Conservation (phyloP, 2,797 vertebrate genomes). For the Amphiprion clarkii region DNA sequence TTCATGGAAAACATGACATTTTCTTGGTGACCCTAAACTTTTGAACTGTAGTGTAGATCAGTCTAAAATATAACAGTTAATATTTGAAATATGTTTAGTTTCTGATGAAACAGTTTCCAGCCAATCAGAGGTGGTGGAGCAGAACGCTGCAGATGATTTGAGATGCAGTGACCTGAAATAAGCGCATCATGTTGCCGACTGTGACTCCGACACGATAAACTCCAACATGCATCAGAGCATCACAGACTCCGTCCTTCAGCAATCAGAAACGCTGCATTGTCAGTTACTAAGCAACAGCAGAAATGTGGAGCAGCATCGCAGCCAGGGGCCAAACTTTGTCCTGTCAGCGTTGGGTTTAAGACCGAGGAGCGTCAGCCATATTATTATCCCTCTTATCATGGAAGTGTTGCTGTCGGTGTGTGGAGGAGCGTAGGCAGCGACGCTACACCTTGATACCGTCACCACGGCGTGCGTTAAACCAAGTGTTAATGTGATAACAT, state of each 20-base stretch:
- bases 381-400: conserved; percentile 53
- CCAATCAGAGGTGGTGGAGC: no score
- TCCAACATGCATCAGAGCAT: conserved; percentile 15
- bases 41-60: no score
- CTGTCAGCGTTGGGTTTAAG: conserved; percentile 19
- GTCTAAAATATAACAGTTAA: no score
- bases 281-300: conserved; percentile 71
- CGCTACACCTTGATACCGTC: conserved; percentile 34
- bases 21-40: no score
- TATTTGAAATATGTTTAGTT: no score
- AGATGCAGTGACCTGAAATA: background rate
- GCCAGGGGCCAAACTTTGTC: conserved; percentile 48
- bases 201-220: background rate
- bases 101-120: no score
- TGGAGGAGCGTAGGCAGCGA: conserved; percentile 39
- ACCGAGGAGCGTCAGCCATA: conserved; percentile 26
- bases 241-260: background rate
- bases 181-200: background rate
- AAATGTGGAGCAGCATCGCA: conserved; percentile 33
- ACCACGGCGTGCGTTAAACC: conserved; percentile 40
- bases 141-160: no score
- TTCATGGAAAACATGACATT: no score
- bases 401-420: conserved; percentile 42
- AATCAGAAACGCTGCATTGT: conserved; percentile 16
- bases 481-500: conserved; percentile 61